These are phyloP conservation scores for Molanna angustata DNA, from an alignment of 2,888 invertebrate species.

Conservation along the genomic window DNA sequence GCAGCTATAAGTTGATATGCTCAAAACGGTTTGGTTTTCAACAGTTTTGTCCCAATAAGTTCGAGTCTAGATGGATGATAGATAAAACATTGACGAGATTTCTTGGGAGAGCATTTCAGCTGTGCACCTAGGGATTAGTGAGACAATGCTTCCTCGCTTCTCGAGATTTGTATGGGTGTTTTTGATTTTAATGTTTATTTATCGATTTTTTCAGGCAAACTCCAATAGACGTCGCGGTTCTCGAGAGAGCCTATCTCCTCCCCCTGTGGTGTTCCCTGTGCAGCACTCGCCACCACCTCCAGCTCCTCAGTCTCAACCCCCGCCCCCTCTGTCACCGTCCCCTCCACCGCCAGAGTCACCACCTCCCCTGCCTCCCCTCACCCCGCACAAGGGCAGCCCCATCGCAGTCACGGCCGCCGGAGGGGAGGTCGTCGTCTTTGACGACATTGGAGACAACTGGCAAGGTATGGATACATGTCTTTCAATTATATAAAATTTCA, in stretches of 20 bases:
- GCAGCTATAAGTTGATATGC: too few relatives aligned
- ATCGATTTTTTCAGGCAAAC: conserved; percentile 25
- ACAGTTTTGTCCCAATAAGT: too few relatives aligned
- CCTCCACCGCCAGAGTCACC: conserved; percentile 71
- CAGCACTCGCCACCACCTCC: conserved; percentile 41
- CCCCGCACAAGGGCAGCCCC: conserved; percentile 49
- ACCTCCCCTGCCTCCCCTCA: conserved; percentile 70
- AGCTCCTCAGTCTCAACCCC: conserved; percentile 35
- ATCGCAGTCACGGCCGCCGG: conserved; percentile 64
- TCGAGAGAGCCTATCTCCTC: conserved; percentile 17
- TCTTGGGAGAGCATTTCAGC: too few relatives aligned
- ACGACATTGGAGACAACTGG: conserved; percentile 83
- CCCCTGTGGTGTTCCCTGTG: conserved; percentile 22
- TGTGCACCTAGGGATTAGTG: too few relatives aligned
- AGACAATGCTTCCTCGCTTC: too few relatives aligned
- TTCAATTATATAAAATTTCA: conserved; percentile 14
- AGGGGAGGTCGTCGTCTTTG: conserved; percentile 81
- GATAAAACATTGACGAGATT: too few relatives aligned
- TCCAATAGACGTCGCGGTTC: conserved; percentile 25
- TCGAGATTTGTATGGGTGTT: too few relatives aligned
- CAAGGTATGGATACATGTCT: conserved; percentile 53
- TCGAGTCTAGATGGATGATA: too few relatives aligned
- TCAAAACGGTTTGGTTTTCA: too few relatives aligned
- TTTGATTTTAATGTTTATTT: too few relatives aligned
- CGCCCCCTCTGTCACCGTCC: conserved; percentile 44